phyloP scores from a whole-genome alignment of 2,797 vertebrate genomes.

The Buphagus erythrorhynchus region DNA sequence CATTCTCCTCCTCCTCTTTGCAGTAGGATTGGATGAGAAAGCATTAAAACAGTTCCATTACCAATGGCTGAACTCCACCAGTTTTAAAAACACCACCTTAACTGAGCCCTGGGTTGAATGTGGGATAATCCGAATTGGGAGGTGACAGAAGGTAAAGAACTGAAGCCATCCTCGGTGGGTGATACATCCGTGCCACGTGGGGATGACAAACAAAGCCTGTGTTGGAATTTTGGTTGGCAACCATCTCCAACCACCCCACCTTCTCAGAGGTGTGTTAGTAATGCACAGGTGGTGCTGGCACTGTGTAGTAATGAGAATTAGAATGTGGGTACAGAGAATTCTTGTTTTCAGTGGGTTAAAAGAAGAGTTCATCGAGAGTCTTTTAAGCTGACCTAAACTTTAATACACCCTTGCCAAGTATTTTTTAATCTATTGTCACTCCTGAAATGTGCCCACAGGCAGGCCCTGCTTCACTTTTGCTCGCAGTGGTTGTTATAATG shows the following conservation, averaged over 20 bases:
- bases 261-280: neutral
- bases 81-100: neutral
- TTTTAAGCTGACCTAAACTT: neutral
- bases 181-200: neutral
- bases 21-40: neutral
- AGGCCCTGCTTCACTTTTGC: neutral
- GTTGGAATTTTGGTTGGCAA: constrained; percentile 13
- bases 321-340: neutral
- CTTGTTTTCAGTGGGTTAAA: neutral
- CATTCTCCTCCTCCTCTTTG: neutral
- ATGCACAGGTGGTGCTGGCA: neutral
- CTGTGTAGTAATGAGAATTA: neutral
- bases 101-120: neutral
- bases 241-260: neutral
- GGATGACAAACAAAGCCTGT: neutral
- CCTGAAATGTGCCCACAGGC: neutral
- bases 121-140: neutral
- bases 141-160: neutral
- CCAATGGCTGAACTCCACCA: neutral
- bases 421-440: neutral
- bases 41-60: neutral
- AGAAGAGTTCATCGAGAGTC: neutral
- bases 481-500: neutral
- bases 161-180: neutral
- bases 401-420: neutral